These are phyloP conservation scores for Pleuronectes platessa DNA, from an alignment of 2,113 vertebrate genomes.

Conservation along the genomic window DNA sequence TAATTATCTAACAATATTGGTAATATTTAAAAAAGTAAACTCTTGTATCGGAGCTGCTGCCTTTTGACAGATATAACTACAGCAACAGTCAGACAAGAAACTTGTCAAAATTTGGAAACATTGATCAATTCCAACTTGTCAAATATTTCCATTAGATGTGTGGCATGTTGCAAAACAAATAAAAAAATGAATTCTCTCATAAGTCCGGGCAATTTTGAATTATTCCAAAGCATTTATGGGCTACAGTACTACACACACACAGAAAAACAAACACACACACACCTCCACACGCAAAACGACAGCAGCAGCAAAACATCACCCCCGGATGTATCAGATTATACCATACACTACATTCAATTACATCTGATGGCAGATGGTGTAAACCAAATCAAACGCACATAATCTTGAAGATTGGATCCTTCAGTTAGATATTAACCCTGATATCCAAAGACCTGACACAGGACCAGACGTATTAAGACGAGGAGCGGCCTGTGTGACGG, in stretches of 20 bases:
- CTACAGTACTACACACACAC: constrained; percentile 10
- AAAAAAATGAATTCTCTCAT: background rate
- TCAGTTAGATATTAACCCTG: constrained; percentile 68
- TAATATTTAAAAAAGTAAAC: background rate
- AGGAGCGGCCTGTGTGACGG: constrained; percentile 39
- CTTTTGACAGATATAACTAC: background rate
- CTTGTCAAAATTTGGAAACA: background rate
- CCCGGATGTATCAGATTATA: constrained; percentile 72
- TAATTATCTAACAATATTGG: background rate
- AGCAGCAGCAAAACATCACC: constrained; percentile 34
- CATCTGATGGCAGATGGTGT: constrained; percentile 75
- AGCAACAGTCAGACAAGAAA: background rate
- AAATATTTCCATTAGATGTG: background rate
- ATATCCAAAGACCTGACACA: constrained; percentile 72
- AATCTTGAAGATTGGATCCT: constrained; percentile 74
- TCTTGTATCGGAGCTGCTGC: background rate
- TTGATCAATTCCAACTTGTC: background rate
- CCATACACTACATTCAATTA: constrained; percentile 76
- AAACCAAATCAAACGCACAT: constrained; percentile 72
- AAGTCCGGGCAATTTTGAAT: constrained; percentile 27
- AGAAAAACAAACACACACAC: constrained; percentile 13
- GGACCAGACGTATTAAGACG: constrained; percentile 70
- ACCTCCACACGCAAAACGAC: background rate
- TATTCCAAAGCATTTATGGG: constrained; percentile 10
- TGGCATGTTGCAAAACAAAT: no score